Base-by-base conservation (phyloP, 2,888 invertebrate species). In the Thumatha senex region DNA sequence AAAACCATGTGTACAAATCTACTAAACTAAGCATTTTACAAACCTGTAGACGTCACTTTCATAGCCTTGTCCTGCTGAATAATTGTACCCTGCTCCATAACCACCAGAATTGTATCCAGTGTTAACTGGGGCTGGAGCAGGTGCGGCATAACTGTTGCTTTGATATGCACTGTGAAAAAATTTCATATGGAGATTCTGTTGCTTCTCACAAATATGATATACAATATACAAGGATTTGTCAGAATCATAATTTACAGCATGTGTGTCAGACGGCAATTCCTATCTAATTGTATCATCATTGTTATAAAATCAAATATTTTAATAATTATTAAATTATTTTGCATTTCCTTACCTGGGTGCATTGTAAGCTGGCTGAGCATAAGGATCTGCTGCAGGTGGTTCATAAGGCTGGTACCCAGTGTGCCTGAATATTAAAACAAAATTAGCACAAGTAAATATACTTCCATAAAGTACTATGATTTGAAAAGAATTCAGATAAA, bases 251-350 rank as follows among this genome's bases (percentile, higher is more conserved):
- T 46, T 77, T 64, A 89, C 89, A 85, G 87, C 89, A 89, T 82
- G 54, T 83, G 87, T 89, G 61, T 89, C 78, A 87, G 89, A 89
- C 86, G 89, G 89, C 89, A 89, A 88, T 89, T 89, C 88, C 89
- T 89, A 89, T 88, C 84, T 76, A 72, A 51, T 64, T 62, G 54
- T 52, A 59, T 80, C 72, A 79, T 74, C 73, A 78, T 70, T 49
- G 40, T 43, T 33, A 48, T 7, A 18, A 10, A 56, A n/a, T 18
- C 29, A 34, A 35, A 39, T 34, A 38, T 30, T 24, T 11, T 13
- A 31, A 18, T 36, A 13, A 31, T 12, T 41, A 34, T 9, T 9
- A 36, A 36, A 36, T 15, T 10, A 3, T 33, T 33, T 10, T 24
- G 18, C 18, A 14, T 38, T 7, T 45, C 45, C 53, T 70, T 76